Conservation (phyloP, 1,140 invertebrate species). For the Drosophila azteca region DNA sequence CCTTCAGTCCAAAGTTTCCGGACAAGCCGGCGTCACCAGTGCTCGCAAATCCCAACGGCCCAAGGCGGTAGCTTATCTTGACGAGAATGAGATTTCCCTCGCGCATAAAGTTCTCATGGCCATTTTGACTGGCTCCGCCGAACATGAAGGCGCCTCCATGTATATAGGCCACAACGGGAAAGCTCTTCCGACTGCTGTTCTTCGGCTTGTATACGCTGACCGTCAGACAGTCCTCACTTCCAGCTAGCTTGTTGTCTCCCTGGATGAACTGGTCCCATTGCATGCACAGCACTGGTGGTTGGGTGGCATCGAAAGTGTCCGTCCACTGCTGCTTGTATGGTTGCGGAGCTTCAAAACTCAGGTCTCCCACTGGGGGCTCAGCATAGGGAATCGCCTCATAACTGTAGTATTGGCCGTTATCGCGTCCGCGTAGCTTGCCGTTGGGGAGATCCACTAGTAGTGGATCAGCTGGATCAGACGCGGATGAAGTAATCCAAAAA, state of each 20-base stretch:
- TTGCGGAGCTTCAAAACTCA: constrained; percentile 79
- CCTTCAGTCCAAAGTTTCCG: constrained; percentile 74
- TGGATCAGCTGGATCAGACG: constrained; percentile 17
- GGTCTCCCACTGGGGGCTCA: constrained; percentile 83
- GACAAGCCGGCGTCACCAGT: constrained; percentile 43
- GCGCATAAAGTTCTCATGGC: constrained; percentile 86
- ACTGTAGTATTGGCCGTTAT: constrained; percentile 81
- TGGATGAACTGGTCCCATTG: constrained; percentile 60
- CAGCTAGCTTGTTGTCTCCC: constrained; percentile 34
- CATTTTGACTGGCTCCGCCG: constrained; percentile 84
- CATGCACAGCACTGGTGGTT: constrained; percentile 38
- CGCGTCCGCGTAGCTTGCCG: constrained; percentile 84
- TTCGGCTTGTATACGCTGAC: constrained; percentile 82
- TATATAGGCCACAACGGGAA: constrained; percentile 84
- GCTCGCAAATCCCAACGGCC: constrained; percentile 84
- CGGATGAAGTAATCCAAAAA: constrained; percentile 15
- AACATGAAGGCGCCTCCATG: constrained; percentile 85
- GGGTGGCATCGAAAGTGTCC: constrained; percentile 48
- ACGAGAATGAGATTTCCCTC: constrained; percentile 86
- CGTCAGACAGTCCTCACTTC: constrained; percentile 81
- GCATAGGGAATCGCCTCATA: constrained; percentile 85
- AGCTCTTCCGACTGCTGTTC: constrained; percentile 23
- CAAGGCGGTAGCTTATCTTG: constrained; percentile 87
- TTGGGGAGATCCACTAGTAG: constrained; percentile 60
- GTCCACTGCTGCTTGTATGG: constrained; percentile 38